Evolutionary conservation across 1,140 invertebrate genomes (phyloP).

Genomic region (Meloidogyne exigua): DNA sequence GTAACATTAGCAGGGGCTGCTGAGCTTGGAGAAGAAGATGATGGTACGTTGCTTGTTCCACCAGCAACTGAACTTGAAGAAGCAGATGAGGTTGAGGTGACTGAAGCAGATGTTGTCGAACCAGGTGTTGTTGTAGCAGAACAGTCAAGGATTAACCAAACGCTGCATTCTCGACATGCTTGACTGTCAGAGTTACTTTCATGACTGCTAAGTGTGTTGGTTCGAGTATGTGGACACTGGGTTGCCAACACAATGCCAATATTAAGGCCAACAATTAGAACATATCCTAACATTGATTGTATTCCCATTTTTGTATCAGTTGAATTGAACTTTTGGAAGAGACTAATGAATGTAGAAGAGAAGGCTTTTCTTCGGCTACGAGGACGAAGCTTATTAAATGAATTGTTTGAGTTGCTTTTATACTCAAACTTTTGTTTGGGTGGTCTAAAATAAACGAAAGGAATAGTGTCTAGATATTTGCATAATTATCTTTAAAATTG

Average conservation of each 20-base stretch:
- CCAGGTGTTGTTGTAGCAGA: not conserved
- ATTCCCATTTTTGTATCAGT: not conserved
- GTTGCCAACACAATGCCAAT: not conserved
- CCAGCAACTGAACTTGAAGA: not conserved
- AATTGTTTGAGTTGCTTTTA: not conserved
- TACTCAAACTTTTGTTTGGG: not conserved
- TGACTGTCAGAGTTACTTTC: not conserved
- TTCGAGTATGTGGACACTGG: not conserved
- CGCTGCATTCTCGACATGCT: not conserved
- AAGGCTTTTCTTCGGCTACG: not conserved
- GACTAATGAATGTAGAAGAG: not conserved
- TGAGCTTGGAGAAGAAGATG: not conserved
- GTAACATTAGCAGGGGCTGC: not conserved
- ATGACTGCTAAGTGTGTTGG: not conserved
- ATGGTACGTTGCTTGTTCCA: not conserved
- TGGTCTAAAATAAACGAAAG: no score
- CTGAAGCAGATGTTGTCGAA: not conserved
- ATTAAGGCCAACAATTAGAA: not conserved
- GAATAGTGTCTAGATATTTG: no score
- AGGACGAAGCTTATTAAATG: not conserved
- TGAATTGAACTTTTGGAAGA: not conserved
- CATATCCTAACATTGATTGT: not conserved
- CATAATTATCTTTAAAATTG: no score
- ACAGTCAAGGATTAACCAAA: not conserved
- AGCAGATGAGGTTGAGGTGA: no score